Percentiles rank a stretch among this genome's conserved stretches.
Conservation (phyloP, 2,888 invertebrate species). For the Meteorus colon region DNA sequence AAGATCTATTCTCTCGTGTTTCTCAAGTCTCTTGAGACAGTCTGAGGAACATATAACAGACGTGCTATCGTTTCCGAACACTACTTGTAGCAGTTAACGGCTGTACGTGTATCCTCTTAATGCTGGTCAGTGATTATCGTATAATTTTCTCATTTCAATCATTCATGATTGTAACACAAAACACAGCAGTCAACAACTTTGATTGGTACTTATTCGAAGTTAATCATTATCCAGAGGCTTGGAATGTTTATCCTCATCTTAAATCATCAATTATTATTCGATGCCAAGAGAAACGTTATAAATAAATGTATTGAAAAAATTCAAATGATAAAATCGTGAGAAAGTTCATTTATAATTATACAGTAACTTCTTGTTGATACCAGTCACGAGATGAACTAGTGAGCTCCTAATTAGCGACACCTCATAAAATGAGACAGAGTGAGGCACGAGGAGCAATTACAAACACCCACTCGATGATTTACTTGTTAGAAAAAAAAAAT, state of each 20-base stretch:
- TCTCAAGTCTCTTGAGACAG: conserved; percentile 5
- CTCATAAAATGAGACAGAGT: background rate
- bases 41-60: background rate
- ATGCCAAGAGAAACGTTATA: background rate
- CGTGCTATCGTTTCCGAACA: background rate
- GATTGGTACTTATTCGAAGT: background rate
- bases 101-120: background rate
- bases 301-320: background rate
- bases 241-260: background rate
- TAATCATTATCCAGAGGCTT: background rate
- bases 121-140: conserved; percentile 3
- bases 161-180: background rate
- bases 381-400: conserved; percentile 1
- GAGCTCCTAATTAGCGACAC: background rate
- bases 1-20: background rate
- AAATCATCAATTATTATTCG: background rate
- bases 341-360: conserved; percentile 15
- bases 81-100: background rate
- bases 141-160: background rate
- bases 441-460: background rate
- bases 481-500: background rate
- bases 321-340: conserved; percentile 9
- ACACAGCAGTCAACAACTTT: background rate
- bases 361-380: background rate
- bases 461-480: background rate